phyloP scores from a whole-genome alignment of 1,140 invertebrate genomes.

The Achatina immaculata region DNA sequence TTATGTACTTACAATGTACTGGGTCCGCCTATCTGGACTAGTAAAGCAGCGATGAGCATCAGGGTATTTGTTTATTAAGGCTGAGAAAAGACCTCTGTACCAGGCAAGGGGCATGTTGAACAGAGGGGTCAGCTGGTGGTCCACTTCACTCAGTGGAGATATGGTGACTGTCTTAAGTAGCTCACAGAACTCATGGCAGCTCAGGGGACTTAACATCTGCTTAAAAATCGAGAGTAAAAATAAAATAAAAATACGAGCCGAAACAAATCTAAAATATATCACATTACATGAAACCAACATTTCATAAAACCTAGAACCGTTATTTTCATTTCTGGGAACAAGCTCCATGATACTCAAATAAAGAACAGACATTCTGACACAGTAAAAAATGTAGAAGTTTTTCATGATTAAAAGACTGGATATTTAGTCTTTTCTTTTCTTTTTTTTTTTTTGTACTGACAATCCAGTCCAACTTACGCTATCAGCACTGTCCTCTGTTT shows the following conservation, averaged over 20 bases:
- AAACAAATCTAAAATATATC: neutral
- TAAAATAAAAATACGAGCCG: constrained; percentile 6
- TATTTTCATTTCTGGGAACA: constrained; percentile 31
- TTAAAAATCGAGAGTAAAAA: neutral
- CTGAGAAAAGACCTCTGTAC: constrained; percentile 78
- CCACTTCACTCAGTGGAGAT: constrained; percentile 76
- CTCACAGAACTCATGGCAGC: constrained; percentile 79
- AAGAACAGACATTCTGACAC: neutral
- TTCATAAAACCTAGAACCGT: constrained; percentile 40
- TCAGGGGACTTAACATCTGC: constrained; percentile 69
- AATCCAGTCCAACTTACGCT: neutral
- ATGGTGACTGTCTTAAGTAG: constrained; percentile 77
- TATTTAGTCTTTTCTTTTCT: too few relatives aligned
- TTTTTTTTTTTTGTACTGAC: neutral
- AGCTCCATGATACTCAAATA: constrained; percentile 12
- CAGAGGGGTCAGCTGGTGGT: constrained; percentile 76
- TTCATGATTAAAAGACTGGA: too few relatives aligned
- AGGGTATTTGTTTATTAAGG: constrained; percentile 78
- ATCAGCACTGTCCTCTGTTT: constrained; percentile 55
- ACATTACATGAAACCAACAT: constrained; percentile 28
- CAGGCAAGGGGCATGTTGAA: constrained; percentile 78
- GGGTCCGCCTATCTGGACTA: constrained; percentile 16
- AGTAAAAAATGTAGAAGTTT: neutral
- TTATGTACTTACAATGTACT: constrained; percentile 34
- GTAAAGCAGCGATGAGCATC: constrained; percentile 37